Evolutionary conservation across 2,797 vertebrate species (phyloP), one percentile per base, ranked within the genome.

Genomic region (Tiaroga cobitis): DNA sequence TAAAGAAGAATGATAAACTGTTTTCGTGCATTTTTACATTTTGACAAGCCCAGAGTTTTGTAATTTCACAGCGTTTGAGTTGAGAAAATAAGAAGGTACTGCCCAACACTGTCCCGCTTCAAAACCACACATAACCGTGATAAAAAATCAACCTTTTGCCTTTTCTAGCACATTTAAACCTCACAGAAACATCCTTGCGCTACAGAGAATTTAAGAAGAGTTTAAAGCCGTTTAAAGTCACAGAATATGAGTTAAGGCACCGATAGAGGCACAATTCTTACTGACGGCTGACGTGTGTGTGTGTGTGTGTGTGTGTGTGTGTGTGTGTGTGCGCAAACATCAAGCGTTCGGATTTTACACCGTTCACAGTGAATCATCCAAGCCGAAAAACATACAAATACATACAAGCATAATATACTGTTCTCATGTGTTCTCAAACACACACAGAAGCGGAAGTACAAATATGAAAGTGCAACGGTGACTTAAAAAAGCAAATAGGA

Each of bases 161-260:
- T 56, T 24, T 41, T 49, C 32, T 26, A 26, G 51, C 16, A 37
- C 54, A 39, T 72, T 85, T 51, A 51, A 77, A 78, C 49, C 49
- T 80, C 37, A 69, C n/a, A 56, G 15, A 69, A 49, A 70, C 32
- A 16, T 2, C 68, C 16, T 59, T 9, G 37, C 26, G 6, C 67
- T 39, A 54, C 16, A 41, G 5, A 61, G 11, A 39, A 5, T 10
- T 24, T 10, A 18, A 21, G 34, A 61, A 61, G 24, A 65, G 56
- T 79, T 79, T 65, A 67, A 65, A 65, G 77, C 59, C 59, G 5
- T 73, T 26, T 39, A 51, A 34, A 61, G 9, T 68, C 68, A 26
- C 19, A 46, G 63, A 83, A 82, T 18, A 89, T 89, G 91, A 92
- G 89, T 95, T 95, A 96, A 95, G 94, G 94, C 94, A 94, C 94